Evolutionary conservation across 1,140 invertebrate genomes (phyloP).

Genomic region (Aleiodes sp.): DNA sequence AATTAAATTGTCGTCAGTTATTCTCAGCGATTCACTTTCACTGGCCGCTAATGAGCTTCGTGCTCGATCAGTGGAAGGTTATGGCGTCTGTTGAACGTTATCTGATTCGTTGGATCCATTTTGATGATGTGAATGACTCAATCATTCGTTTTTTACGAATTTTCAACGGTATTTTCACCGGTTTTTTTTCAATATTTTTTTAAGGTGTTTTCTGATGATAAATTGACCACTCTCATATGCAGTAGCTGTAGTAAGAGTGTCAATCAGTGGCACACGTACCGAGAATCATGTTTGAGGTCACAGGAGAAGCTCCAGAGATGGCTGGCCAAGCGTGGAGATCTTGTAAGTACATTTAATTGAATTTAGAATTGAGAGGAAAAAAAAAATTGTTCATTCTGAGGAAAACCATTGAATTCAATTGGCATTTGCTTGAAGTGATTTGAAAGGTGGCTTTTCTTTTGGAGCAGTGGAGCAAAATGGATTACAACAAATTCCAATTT

Average conservation of each 20-base stretch:
- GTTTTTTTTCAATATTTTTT: constrained; percentile 29
- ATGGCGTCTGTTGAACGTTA: background rate
- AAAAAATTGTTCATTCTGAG: too few relatives aligned
- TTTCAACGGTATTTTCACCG: constrained; percentile 1
- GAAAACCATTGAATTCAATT: too few relatives aligned
- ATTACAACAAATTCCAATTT: too few relatives aligned
- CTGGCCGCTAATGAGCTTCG: too few relatives aligned
- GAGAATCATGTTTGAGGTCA: constrained; percentile 57
- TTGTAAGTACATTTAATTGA: constrained; percentile 27
- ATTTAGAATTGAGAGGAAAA: too few relatives aligned
- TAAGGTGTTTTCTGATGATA: constrained; percentile 58
- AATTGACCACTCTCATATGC: constrained; percentile 61
- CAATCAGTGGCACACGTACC: constrained; percentile 63
- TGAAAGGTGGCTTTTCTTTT: too few relatives aligned
- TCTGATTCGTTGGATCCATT: background rate
- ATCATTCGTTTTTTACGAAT: background rate
- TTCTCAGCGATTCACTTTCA: background rate
- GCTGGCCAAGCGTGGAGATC: constrained; percentile 46
- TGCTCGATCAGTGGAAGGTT: background rate
- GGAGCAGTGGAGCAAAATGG: too few relatives aligned
- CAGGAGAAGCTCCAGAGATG: constrained; percentile 62
- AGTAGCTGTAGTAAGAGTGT: constrained; percentile 55
- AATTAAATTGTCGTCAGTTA: too few relatives aligned
- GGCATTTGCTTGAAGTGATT: too few relatives aligned
- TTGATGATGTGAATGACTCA: constrained; percentile 16